Conservation (phyloP, 2,113 vertebrate species). For the Oostethus manadensis region DNA sequence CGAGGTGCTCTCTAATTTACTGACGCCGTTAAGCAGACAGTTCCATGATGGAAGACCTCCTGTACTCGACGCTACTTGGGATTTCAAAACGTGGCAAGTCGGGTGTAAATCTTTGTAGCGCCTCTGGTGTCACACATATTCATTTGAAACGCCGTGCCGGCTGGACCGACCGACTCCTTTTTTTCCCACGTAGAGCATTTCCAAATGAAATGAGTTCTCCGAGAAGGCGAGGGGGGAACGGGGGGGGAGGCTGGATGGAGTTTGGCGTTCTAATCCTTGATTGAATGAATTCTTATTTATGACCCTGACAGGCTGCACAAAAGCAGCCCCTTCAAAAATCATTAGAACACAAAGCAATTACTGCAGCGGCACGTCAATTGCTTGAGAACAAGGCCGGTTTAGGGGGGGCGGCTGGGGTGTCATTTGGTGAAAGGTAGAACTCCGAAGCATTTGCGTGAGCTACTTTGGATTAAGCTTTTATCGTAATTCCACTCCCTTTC, state of each 20-base stretch:
- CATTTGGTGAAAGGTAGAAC: conserved; percentile 12
- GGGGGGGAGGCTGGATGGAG: conserved; percentile 44
- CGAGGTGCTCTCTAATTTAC: conserved; percentile 57
- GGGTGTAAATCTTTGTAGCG: conserved; percentile 62
- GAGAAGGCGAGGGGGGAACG: conserved; percentile 51
- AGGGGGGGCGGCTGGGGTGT: conserved; percentile 23
- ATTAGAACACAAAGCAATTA: conserved; percentile 53
- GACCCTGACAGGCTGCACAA: conserved; percentile 50
- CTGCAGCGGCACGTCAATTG: conserved; percentile 60
- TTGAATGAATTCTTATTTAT: conserved; percentile 71
- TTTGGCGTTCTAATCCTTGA: conserved; percentile 60
- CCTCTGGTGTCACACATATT: conserved; percentile 71
- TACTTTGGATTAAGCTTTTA: conserved; percentile 21
- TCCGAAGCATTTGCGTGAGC: conserved; percentile 15
- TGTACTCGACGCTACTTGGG: conserved; percentile 63
- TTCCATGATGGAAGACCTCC: conserved; percentile 66
- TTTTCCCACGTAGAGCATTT: conserved; percentile 47
- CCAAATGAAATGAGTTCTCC: conserved; percentile 63
- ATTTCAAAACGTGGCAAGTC: conserved; percentile 64
- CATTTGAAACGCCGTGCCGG: conserved; percentile 64
- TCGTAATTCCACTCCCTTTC: too few species aligned
- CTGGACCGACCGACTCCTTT: conserved; percentile 57
- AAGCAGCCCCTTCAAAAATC: conserved; percentile 27
- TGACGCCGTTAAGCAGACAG: conserved; percentile 63
- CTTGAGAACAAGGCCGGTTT: conserved; percentile 51